A percentile compares a stretch with the other conserved stretches of the same genome.
Conservation (phyloP, 2,888 invertebrate species). For the Stenodema calcarata region DNA sequence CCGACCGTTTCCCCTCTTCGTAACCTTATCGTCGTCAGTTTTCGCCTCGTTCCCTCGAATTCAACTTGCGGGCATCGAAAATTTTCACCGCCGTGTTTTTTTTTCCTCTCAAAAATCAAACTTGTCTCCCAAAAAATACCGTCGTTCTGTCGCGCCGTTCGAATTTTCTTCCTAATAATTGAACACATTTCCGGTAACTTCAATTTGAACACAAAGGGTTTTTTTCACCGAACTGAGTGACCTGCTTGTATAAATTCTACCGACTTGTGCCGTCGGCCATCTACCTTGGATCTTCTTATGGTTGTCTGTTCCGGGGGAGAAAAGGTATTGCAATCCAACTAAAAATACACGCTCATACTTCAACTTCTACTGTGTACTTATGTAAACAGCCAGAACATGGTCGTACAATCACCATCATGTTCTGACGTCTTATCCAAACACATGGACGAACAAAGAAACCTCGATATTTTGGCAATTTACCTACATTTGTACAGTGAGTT, state of each 20-base stretch:
- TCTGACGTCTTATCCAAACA: too few species aligned
- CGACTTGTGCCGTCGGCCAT: not conserved
- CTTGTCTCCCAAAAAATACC: not conserved
- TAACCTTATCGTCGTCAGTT: not conserved
- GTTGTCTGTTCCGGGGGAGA: not conserved
- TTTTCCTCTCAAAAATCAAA: not conserved
- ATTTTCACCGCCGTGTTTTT: not conserved
- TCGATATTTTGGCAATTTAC: too few species aligned
- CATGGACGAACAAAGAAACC: too few species aligned
- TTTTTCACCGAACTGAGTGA: not conserved
- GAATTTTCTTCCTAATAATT: not conserved
- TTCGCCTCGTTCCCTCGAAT: not conserved
- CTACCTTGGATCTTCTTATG: not conserved
- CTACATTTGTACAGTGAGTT: too few species aligned
- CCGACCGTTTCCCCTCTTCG: not conserved
- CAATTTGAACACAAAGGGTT: not conserved
- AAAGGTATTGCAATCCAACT: not conserved
- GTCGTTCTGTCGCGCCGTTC: not conserved
- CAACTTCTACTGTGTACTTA: too few species aligned
- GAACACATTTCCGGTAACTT: not conserved
- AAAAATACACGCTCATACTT: too few species aligned
- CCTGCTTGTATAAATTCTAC: not conserved
- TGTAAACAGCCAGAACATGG: too few species aligned
- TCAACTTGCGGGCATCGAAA: not conserved
- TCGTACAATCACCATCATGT: too few species aligned